Evolutionary conservation across 2,888 invertebrate species (phyloP), one percentile per base, ranked within the genome.

Genomic region (Diplolepis rosae): DNA sequence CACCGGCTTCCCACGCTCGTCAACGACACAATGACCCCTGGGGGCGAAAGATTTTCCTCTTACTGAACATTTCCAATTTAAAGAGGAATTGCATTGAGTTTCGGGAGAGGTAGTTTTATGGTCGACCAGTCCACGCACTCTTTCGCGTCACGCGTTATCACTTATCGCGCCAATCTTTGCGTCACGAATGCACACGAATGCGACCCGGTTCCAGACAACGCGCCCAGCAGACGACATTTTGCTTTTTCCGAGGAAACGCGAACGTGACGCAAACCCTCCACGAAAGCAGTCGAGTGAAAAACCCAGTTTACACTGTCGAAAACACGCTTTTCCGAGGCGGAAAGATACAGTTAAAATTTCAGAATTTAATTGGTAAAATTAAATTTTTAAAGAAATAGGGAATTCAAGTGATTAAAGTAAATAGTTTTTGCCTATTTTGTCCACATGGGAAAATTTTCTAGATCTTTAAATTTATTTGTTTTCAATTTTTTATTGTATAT

Each of bases 151-250:
- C 79, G 74, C 69, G 78, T 79, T 80, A 81, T 83, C 79, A 78
- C 76, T 79, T 82, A 80, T 82, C 79, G 80, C 81, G 78, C 76
- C 80, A 74, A 83, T 82, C 83, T 82, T 82, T 81, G 74, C 83
- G 80, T 86, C 83, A 81, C 83, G 78, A 82, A 82, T 79, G 77
- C 48, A 42, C n/a, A n/a, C n/a, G n/a, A n/a, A n/a, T n/a, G n/a
- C 81, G 78, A 80, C 83, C 84, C 85, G 85, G 84, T 85, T 83
- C 80, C 82, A 80, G 82, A 85, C 87, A 85, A 87, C 85, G 85
- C 85, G 85, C 81, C 81, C 83, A 84, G 87, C 86, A 85, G 87
- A 86, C 86, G 86, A 87, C 87, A 87, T 87, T 85, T 86, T 86
- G 82, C 76, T 75, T 80, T 72, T 67, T 15, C 73, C 82, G 84